Base-by-base conservation (phyloP, 2,888 invertebrate species). In the Nowickia ferox region DNA sequence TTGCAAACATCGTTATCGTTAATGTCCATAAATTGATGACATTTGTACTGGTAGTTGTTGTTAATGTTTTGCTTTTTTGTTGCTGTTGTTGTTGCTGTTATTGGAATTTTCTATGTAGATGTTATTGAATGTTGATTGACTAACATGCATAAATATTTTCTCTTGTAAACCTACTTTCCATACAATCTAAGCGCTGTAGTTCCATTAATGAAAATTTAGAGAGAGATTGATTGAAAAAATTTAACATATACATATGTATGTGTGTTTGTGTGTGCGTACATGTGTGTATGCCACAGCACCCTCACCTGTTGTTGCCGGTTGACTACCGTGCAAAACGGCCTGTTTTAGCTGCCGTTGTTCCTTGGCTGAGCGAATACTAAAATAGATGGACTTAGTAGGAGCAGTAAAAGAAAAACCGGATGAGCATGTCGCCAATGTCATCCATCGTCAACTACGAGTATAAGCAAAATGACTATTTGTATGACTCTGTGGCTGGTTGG, bases 11-110 rank as follows among this genome's bases (percentile, higher is more conserved):
- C 68, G 75, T 86, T 77, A 69, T 81, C 76, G 78, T 80, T 84
- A 84, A 84, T 82, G 87, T 87, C 87, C 84, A 84, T 84, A 84
- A 84, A 84, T 82, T 79, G 84, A 84, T 87, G 87, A 84, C 82
- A 84, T 83, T 83, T 74, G 84, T 72, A 53, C 48, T 84, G 38
- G 59, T 30, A 72, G 30, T 63, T 53, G 59, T 51, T 75, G 61
- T 48, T 59, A 44, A 65, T 75, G 71, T 48, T 51, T n/a, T 44
- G n/a, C 1, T 30, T 57, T 30, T 40, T 55, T 44, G 42, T 42
- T 79, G 53, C 44, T 53, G 38, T 59, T 69, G 57, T 44, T 57
- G 19, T 48, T 71, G 48, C 61, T 68, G 9, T 55, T 72, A 22
- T 53, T 72, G 61, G 15, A 22, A 17, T 63, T 76, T 72, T 78